A percentile compares a stretch with the other conserved stretches of the same genome.
Evolutionary conservation across 2,888 invertebrate species (phyloP).

Genomic region (Auanema freiburgensis): DNA sequence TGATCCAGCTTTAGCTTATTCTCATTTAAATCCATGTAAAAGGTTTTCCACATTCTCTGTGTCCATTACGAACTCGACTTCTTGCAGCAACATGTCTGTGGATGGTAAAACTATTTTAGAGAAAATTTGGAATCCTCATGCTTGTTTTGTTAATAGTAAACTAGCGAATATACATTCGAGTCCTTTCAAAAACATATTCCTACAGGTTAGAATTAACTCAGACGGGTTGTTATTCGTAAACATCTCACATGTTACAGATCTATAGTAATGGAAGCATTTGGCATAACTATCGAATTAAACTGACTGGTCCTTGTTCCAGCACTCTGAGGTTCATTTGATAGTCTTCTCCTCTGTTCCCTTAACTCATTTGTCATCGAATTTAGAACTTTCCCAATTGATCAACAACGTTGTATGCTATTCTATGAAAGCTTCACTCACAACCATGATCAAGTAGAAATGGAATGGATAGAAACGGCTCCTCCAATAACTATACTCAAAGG

Average conservation of each 20-base stretch:
- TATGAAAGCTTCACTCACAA: slow-evolving; percentile 64
- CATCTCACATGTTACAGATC: slow-evolving; percentile 31
- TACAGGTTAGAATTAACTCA: slow-evolving; percentile 35
- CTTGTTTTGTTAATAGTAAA: slow-evolving; percentile 63
- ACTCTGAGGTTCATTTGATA: slow-evolving; percentile 34
- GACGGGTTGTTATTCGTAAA: not conserved
- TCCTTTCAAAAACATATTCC: slow-evolving; percentile 63
- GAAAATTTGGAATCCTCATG: slow-evolving; percentile 62
- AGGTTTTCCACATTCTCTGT: slow-evolving; percentile 31
- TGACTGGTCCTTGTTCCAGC: slow-evolving; percentile 45
- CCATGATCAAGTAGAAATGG: slow-evolving; percentile 58
- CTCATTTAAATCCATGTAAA: slow-evolving; percentile 63
- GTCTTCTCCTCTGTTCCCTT: not conserved
- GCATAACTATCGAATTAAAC: slow-evolving; percentile 61
- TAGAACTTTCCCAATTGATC: slow-evolving; percentile 43
- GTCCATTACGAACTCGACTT: not conserved
- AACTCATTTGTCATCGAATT: slow-evolving; percentile 1
- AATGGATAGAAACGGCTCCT: slow-evolving; percentile 54
- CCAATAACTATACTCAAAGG: slow-evolving; percentile 62
- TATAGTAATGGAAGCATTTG: slow-evolving; percentile 63
- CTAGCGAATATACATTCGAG: slow-evolving; percentile 56
- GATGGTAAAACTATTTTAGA: slow-evolving; percentile 59
- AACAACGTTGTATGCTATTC: slow-evolving; percentile 57
- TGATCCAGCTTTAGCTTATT: slow-evolving; percentile 59
- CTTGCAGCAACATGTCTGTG: slow-evolving; percentile 59